phyloP scores from a whole-genome alignment of 1,140 invertebrate species.

The Drosophila kanapiae region DNA sequence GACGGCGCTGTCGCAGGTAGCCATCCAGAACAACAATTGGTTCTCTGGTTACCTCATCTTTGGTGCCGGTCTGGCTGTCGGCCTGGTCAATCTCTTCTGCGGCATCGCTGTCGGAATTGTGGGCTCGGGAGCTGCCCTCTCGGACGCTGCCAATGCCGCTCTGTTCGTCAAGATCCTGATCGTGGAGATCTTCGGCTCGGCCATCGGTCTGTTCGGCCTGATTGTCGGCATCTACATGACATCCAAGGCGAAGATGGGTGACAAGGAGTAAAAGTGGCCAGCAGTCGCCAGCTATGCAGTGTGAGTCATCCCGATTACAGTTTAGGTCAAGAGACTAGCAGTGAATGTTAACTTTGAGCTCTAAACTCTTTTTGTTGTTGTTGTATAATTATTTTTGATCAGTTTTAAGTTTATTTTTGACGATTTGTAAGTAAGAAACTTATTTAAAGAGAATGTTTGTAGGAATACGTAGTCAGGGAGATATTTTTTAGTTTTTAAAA shows the following conservation, averaged over 20 bases:
- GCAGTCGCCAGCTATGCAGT: slow-evolving; percentile 16
- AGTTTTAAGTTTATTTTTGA: background rate
- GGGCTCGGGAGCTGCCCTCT: slow-evolving; percentile 97
- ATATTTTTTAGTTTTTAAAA: too few species aligned
- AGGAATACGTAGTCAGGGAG: too few species aligned
- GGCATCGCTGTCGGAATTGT: slow-evolving; percentile 98
- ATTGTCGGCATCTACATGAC: slow-evolving; percentile 98
- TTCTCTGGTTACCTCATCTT: slow-evolving; percentile 97
- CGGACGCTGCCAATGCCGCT: slow-evolving; percentile 97
- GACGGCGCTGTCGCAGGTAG: slow-evolving; percentile 41
- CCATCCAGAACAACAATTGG: slow-evolving; percentile 88
- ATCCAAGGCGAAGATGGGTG: slow-evolving; percentile 88
- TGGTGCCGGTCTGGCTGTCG: slow-evolving; percentile 97
- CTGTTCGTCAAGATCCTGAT: slow-evolving; percentile 99
- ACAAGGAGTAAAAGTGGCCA: slow-evolving; percentile 78
- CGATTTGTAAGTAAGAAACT: too few species aligned
- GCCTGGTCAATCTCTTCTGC: slow-evolving; percentile 97
- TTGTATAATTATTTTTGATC: background rate
- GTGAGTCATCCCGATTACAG: slow-evolving; percentile 40
- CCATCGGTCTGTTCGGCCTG: slow-evolving; percentile 99
- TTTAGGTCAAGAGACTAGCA: slow-evolving; percentile 5
- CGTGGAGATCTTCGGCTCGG: slow-evolving; percentile 99
- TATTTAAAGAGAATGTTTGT: too few species aligned
- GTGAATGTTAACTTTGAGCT: background rate
- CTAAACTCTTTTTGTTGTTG: background rate